Conservation (phyloP, 2,797 vertebrate species). For the Adelosebastes latens region DNA sequence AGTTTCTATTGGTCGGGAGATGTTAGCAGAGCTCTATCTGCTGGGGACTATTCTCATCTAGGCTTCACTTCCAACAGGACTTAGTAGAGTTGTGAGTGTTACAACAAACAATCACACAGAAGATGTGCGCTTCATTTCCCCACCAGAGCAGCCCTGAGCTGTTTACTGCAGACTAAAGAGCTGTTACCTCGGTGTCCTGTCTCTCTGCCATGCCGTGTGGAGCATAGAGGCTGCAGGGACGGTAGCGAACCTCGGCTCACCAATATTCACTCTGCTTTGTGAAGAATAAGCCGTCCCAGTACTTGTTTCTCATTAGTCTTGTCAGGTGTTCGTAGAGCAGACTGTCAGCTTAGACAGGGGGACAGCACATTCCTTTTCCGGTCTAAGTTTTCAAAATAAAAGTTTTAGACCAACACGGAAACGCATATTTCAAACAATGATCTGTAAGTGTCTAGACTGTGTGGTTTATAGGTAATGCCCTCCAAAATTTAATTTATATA, state of each 20-base stretch:
- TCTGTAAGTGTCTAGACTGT: not conserved
- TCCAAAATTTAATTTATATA: not conserved
- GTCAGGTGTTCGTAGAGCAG: not conserved
- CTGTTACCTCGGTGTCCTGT: conserved; percentile 81
- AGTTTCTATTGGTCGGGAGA: not conserved
- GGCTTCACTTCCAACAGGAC: not conserved
- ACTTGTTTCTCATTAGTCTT: conserved; percentile 42
- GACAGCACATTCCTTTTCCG: not conserved
- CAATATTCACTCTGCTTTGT: not conserved
- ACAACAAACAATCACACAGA: not conserved
- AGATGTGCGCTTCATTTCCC: not conserved
- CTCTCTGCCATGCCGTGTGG: conserved; percentile 80
- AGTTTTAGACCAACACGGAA: not conserved
- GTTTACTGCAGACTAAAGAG: not conserved
- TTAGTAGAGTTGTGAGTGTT: not conserved
- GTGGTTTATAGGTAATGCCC: not conserved
- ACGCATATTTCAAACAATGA: not conserved
- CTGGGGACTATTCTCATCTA: rapidly evolving
- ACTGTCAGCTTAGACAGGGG: not conserved
- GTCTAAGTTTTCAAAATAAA: conserved; percentile 34
- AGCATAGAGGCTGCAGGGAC: conserved; percentile 56
- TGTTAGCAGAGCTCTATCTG: not conserved
- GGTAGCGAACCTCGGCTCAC: conserved; percentile 7
- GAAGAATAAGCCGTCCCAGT: not conserved
- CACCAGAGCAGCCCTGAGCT: not conserved